Percentiles rank a stretch among this genome's conserved stretches.
Conservation (phyloP, 2,888 invertebrate genomes). For the Oligia fasciuncula region DNA sequence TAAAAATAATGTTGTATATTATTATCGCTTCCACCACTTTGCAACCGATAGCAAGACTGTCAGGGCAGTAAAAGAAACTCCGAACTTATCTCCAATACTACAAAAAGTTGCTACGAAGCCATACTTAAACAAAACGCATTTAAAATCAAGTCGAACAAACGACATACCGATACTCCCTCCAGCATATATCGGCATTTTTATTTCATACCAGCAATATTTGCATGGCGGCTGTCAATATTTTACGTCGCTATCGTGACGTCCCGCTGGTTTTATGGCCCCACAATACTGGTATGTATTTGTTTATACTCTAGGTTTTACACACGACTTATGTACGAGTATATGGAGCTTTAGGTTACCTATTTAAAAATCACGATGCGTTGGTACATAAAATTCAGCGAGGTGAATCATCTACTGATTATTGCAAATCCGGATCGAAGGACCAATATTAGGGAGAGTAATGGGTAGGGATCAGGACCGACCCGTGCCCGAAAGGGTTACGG, state of each 20-base stretch:
- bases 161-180: slow-evolving; percentile 12
- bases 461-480: no score
- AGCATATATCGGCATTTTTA: slow-evolving; percentile 65
- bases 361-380: neutral
- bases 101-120: neutral
- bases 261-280: slow-evolving; percentile 67
- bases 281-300: slow-evolving; percentile 65
- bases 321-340: neutral
- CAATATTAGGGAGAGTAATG: neutral
- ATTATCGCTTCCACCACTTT: neutral
- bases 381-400: neutral
- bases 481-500: no score
- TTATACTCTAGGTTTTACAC: slow-evolving; percentile 33
- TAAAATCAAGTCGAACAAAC: slow-evolving; percentile 46
- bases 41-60: neutral
- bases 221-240: slow-evolving; percentile 78
- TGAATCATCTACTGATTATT: no score
- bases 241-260: slow-evolving; percentile 74
- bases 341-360: neutral
- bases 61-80: neutral
- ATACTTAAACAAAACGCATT: slow-evolving; percentile 36
- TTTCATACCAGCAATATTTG: slow-evolving; percentile 67
- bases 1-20: no score
- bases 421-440: neutral
- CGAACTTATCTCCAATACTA: neutral